Conservation (phyloP, 1,140 invertebrate genomes). For the Tetramorium alpestre region DNA sequence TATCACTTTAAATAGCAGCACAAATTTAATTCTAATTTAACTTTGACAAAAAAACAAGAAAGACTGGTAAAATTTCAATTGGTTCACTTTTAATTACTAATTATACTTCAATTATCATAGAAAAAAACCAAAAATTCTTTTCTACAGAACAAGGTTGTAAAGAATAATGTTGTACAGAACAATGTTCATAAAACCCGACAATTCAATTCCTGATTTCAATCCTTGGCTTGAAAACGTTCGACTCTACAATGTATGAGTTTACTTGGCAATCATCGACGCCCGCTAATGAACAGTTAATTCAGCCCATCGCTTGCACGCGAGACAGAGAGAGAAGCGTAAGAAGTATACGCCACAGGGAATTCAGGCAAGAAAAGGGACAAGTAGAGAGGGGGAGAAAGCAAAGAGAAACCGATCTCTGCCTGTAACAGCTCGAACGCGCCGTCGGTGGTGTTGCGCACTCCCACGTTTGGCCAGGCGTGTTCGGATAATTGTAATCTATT, state of each 20-base stretch:
- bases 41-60: neutral
- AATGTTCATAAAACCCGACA: neutral
- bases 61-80: neutral
- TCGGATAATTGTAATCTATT: conserved; percentile 82
- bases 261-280: conserved; percentile 32
- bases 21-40: neutral
- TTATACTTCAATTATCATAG: too few species aligned
- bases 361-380: neutral
- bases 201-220: neutral
- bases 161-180: too few species aligned
- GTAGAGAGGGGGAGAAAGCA: neutral
- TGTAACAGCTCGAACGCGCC: conserved; percentile 47
- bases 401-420: conserved; percentile 60
- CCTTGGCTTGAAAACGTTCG: neutral
- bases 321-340: conserved; percentile 26
- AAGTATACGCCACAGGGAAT: neutral
- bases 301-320: conserved; percentile 14
- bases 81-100: neutral
- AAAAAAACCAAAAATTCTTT: neutral
- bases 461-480: conserved; percentile 76
- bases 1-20: neutral
- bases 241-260: neutral
- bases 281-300: conserved; percentile 58
- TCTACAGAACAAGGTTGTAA: too few species aligned
- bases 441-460: conserved; percentile 65